Base-by-base conservation (phyloP, 2,797 vertebrate genomes). In the Scolopax bukidnonensis region DNA sequence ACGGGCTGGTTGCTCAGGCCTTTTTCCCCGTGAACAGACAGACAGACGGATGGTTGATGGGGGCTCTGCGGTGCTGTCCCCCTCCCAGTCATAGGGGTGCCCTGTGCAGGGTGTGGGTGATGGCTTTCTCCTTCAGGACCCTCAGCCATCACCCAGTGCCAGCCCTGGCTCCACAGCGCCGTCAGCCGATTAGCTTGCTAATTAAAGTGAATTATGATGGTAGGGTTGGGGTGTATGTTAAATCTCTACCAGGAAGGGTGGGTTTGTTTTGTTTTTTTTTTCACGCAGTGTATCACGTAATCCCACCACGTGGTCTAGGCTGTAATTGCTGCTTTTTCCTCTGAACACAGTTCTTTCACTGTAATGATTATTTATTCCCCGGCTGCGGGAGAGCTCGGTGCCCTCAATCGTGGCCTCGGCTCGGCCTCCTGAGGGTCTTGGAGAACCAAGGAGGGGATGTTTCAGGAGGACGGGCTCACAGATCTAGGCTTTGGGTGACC, bases 401-500 rank as follows among this genome's bases (percentile, higher is more conserved):
- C 53, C 59, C 89, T 27, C 18, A 16, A 14, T 20, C 14, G 3
- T 9, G 6, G 57, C 4, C 47, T 33, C 0, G 1, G 20, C 10
- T 47, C 0, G 0, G 32, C 30, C 13, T 6, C 2, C 0, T 9
- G 30, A 65, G 45, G 23, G 16, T 27, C 51, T 27, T 6, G 41
- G 69, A 24, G 70, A 71, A 6, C 12, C 38, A 5, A 80, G 60
- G 11, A 56, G 28, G 4, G 32, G 25, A 9, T 21, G 14, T 16
- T 56, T 33, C 16, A 18, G 59, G 32, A 70, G 47, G 41, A n/a
- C 0, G 2, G 5, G 24, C 1, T 3, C 3, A 9, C 7, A 7
- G n/a, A 78, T 15, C 17, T 41, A 1, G 0, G 1, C 21, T 41
- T 4, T 0, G 2, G 51, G 23, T 1, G 4, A 4, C 1, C 0